phyloP scores from a whole-genome alignment of 2,888 invertebrate species.

The Rhopalosiphum nymphaeae region DNA sequence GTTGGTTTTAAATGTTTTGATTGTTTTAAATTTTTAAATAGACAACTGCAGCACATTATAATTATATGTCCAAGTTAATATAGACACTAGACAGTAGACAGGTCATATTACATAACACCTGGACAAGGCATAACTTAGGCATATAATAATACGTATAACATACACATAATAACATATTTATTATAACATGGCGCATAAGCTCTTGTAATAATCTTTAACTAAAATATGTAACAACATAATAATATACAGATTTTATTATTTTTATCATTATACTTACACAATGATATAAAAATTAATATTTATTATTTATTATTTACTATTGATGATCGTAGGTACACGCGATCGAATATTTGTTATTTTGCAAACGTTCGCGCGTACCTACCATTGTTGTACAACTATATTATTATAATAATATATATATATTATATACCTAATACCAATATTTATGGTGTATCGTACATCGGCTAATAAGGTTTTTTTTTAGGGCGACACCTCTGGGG shows the following conservation, averaged over 20 bases:
- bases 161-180: background rate
- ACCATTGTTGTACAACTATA: background rate
- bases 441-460: background rate
- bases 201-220: background rate
- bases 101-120: background rate
- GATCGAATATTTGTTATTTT: background rate
- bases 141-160: background rate
- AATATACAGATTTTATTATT: background rate
- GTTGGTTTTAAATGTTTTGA: background rate
- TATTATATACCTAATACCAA: background rate
- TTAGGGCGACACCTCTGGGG: conserved; percentile 71
- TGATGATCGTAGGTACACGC: background rate
- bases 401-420: background rate
- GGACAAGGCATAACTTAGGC: background rate
- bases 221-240: background rate
- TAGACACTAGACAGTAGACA: background rate
- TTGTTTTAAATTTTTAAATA: background rate
- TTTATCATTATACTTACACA: background rate
- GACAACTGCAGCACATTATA: background rate
- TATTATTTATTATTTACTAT: background rate
- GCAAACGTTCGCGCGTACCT: background rate
- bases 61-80: background rate
- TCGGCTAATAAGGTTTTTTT: conserved; percentile 58
- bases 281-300: background rate
- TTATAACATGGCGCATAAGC: background rate